phyloP scores from a whole-genome alignment of 1,140 invertebrate species.

The Drosophila prosaltans region DNA sequence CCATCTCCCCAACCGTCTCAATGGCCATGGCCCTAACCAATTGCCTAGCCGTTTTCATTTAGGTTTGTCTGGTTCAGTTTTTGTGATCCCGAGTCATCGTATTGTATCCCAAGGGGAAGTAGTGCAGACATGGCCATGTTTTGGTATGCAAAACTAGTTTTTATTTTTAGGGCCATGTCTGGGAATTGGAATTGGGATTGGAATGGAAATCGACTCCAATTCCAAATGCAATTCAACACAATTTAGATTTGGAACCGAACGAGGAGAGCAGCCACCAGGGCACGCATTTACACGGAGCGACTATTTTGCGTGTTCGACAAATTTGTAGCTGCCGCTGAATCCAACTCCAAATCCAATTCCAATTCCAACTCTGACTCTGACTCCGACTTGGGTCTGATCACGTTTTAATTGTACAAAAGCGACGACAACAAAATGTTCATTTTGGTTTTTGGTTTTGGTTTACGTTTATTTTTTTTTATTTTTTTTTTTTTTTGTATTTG shows the following conservation, averaged over 20 bases:
- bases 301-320: slow-evolving; percentile 80
- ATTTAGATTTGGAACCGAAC: slow-evolving; percentile 38
- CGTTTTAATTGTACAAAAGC: slow-evolving; percentile 79
- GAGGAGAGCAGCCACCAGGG: slow-evolving; percentile 12
- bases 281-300: slow-evolving; percentile 69
- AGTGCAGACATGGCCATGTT: slow-evolving; percentile 71
- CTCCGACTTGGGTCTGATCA: slow-evolving; percentile 62
- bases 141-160: slow-evolving; percentile 81
- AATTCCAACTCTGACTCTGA: not conserved
- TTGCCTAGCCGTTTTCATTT: not conserved
- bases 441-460: slow-evolving; percentile 24
- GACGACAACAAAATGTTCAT: slow-evolving; percentile 61
- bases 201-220: slow-evolving; percentile 44
- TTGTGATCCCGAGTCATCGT: slow-evolving; percentile 9
- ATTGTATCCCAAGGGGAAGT: slow-evolving; percentile 59
- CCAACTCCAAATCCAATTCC: not conserved
- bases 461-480: slow-evolving; percentile 22
- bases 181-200: slow-evolving; percentile 52
- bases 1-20: too few relatives aligned
- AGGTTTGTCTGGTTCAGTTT: slow-evolving; percentile 25
- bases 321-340: slow-evolving; percentile 72
- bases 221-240: slow-evolving; percentile 66
- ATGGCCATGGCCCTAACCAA: too few relatives aligned
- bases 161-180: slow-evolving; percentile 76
- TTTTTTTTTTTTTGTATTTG: not conserved